Evolutionary conservation across 2,797 vertebrate species (phyloP).

Genomic region (Phalloptychus januarius): DNA sequence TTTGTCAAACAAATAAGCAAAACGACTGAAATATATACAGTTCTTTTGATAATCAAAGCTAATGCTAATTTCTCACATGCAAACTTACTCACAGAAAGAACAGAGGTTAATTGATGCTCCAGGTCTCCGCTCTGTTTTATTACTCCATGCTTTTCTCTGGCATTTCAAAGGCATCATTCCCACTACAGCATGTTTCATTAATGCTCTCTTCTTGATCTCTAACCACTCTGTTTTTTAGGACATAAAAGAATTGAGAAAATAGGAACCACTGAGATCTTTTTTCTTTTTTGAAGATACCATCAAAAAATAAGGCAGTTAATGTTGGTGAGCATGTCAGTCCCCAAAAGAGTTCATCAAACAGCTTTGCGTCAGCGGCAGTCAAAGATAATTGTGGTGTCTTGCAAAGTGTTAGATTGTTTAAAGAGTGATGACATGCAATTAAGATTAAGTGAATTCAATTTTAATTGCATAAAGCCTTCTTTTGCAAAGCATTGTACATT

Average conservation of each 20-base stretch:
- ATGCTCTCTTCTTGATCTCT: slow-evolving; percentile 55
- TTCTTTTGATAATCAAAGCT: slow-evolving; percentile 55
- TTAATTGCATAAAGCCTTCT: not conserved
- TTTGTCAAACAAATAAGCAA: slow-evolving; percentile 23
- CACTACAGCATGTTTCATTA: slow-evolving; percentile 43
- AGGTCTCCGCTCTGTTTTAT: slow-evolving; percentile 14
- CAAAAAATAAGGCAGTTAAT: not conserved
- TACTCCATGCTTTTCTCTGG: slow-evolving; percentile 32
- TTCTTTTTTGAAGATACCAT: slow-evolving; percentile 2
- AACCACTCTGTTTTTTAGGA: slow-evolving; percentile 31
- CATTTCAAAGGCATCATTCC: slow-evolving; percentile 60
- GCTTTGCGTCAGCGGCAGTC: not conserved
- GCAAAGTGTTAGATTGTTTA: not conserved
- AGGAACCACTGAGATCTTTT: slow-evolving; percentile 3
- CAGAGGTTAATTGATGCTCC: slow-evolving; percentile 60
- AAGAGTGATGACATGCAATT: slow-evolving; percentile 1
- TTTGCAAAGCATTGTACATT: not conserved
- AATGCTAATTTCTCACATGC: slow-evolving; percentile 39
- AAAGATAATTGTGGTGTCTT: not conserved
- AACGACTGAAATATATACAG: slow-evolving; percentile 32
- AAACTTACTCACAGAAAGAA: slow-evolving; percentile 24
- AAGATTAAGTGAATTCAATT: not conserved
- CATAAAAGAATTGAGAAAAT: slow-evolving; percentile 33
- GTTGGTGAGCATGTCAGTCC: slow-evolving; percentile 12
- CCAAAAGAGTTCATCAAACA: slow-evolving; percentile 12